Base-by-base conservation (phyloP, 2,888 invertebrate species). In the Hedya salicella region DNA sequence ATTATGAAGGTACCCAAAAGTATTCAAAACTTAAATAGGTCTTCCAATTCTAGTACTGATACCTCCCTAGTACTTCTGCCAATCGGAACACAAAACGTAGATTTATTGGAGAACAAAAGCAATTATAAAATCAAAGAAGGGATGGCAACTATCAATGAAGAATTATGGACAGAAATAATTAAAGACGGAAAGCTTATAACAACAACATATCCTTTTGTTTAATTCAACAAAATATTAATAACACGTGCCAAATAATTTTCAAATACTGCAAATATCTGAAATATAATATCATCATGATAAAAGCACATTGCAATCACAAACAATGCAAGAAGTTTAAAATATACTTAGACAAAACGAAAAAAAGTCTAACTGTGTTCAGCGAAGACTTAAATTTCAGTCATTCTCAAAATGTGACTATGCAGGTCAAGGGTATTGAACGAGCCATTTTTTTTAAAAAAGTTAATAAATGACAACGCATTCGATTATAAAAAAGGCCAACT, bases 231-330 rank as follows among this genome's bases (percentile, higher is more conserved):
- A 3, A 39, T 5, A 60, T 49, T 3, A 39, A 49, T 13, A 60
- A 60, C 13, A 60, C 59, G 0, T 60, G 59, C 17, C 48, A 49
- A 48, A 60, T 49, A 0, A 21, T 60, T 13, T 60, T 49, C 16
- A 49, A 59, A 19, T 59, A 59, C 14, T 36, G 46, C 2, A 59
- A 60, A 39, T 60, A 60, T 39, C 49, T 60, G 39, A 60, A 60
- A 16, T 36, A 48, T 4, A 36, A 21, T 16, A 59, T 6, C 13
- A 57, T 57, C 2, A 32, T 48, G 39, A 6, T 39, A 0, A 60
- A 60, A 49, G 59, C 59, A 0, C 8, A 25, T 4, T 49, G 49
- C n/a, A 60, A 60, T 39, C 59, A 49, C 13, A 36, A 30, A 49
- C 14, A 16, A 6, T 60, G 59, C 14, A 60, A 60, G 39, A 60